These are phyloP conservation scores for Notodonta ziczac DNA, from an alignment of 2,888 invertebrate genomes.

Conservation along the genomic window DNA sequence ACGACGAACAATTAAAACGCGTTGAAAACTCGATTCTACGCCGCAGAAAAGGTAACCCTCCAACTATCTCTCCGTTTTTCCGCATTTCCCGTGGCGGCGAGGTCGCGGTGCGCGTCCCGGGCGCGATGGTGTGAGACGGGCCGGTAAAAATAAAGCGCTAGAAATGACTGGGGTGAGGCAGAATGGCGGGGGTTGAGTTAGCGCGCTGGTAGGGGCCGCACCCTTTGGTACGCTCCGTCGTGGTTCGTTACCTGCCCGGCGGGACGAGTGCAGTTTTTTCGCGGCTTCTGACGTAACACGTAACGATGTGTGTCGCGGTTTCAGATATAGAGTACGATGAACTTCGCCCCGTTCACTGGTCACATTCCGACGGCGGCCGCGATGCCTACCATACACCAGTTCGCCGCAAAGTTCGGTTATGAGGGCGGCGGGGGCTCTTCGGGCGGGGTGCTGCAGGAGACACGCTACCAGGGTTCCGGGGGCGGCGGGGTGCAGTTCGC, in stretches of 20 bases:
- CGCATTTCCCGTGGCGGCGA: constrained; percentile 24
- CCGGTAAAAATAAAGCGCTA: constrained; percentile 82
- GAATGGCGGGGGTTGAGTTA: constrained; percentile 82
- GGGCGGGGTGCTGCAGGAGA: constrained; percentile 70
- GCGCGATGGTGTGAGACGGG: constrained; percentile 77
- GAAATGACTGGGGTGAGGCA: constrained; percentile 81
- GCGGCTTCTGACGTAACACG: constrained; percentile 26
- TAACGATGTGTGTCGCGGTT: constrained; percentile 48
- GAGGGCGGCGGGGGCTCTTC: constrained; percentile 61
- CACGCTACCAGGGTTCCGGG: constrained; percentile 64
- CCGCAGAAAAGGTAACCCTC: constrained; percentile 64
- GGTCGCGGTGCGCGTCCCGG: constrained; percentile 36
- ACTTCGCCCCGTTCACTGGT: constrained; percentile 93
- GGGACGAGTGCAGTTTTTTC: constrained; percentile 41
- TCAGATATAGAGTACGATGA: constrained; percentile 84
- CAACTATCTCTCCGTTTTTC: constrained; percentile 31
- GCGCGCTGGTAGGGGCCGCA: constrained; percentile 73
- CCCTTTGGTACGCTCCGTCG: constrained; percentile 63
- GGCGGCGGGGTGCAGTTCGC: constrained; percentile 68
- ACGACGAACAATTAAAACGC: constrained; percentile 67
- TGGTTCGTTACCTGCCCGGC: constrained; percentile 50
- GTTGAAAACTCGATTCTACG: constrained; percentile 60
- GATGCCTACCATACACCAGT: constrained; percentile 93
- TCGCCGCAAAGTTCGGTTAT: constrained; percentile 89
- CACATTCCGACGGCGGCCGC: constrained; percentile 90